Percentiles rank a stretch among this genome's conserved stretches.
Conservation (phyloP, 1,140 invertebrate species). For the Drosophila pachea region DNA sequence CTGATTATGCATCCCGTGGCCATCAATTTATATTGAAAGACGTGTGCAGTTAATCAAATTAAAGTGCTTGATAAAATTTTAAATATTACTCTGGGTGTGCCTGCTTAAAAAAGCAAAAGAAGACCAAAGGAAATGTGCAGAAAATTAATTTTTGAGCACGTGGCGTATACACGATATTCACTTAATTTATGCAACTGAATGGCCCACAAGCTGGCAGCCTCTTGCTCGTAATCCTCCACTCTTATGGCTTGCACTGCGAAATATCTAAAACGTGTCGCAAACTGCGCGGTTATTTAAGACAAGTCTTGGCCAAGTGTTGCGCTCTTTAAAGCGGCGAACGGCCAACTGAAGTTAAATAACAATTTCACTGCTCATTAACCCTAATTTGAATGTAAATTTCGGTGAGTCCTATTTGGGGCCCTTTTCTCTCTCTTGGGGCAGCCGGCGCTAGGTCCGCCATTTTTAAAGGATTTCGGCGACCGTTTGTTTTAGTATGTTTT, state of each 20-base stretch:
- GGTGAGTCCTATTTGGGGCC: conserved; percentile 45
- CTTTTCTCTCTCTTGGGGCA: conserved; percentile 18
- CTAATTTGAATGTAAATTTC: conserved; percentile 78
- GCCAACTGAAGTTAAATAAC: conserved; percentile 75
- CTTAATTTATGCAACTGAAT: conserved; percentile 53
- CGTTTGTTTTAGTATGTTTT: conserved; percentile 34
- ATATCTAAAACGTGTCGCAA: conserved; percentile 70
- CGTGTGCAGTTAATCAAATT: conserved; percentile 77
- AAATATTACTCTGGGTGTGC: conserved; percentile 40
- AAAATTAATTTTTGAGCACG: conserved; percentile 47
- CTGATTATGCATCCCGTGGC: conserved; percentile 70
- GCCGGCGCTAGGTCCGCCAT: conserved; percentile 20
- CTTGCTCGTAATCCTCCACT: conserved; percentile 4
- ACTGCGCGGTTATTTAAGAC: conserved; percentile 53
- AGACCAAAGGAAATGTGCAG: conserved; percentile 32
- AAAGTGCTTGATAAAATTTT: conserved; percentile 77
- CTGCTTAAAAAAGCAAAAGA: conserved; percentile 29
- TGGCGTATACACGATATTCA: conserved; percentile 60
- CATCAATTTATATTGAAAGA: conserved; percentile 77
- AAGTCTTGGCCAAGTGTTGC: conserved; percentile 45
- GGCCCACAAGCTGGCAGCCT: neutral
- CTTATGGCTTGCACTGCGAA: conserved; percentile 37
- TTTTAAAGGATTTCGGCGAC: conserved; percentile 57
- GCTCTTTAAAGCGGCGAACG: conserved; percentile 69
- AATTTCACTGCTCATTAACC: conserved; percentile 78